Conservation (phyloP, 2,888 invertebrate genomes). For the Lamellibrachia columna region DNA sequence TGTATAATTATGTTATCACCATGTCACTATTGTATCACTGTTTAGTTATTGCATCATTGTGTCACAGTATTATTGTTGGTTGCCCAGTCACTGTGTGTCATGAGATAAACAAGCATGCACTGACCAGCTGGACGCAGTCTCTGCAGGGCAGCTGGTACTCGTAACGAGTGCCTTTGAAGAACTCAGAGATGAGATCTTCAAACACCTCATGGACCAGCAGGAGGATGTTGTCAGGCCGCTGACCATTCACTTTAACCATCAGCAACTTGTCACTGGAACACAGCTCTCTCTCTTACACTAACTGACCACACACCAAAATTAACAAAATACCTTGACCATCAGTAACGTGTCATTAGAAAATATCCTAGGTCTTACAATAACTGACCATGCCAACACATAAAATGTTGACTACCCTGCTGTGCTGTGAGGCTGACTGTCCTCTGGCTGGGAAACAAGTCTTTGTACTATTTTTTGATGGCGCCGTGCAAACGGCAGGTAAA, state of each 20-base stretch:
- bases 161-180: constrained; percentile 62
- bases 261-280: constrained; percentile 51
- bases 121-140: background rate
- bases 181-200: constrained; percentile 60
- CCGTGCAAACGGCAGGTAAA: no score
- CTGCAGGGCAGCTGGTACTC: constrained; percentile 50
- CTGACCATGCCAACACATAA: background rate
- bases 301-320: background rate
- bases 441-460: no score
- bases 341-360: background rate
- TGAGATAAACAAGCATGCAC: background rate
- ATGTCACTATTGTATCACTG: background rate
- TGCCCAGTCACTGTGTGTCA: constrained; percentile 43
- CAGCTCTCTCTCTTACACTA: background rate
- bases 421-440: no score
- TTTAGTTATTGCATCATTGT: background rate
- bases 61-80: background rate
- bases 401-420: no score
- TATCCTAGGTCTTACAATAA: background rate
- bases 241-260: constrained; percentile 57
- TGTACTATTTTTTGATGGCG: no score
- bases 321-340: background rate
- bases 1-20: no score
- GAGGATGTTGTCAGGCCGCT: constrained; percentile 62
- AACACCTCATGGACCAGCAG: constrained; percentile 64